These are phyloP conservation scores for Gadopsis bispinosus DNA, from an alignment of 2,797 vertebrate species.

Conservation along the genomic window DNA sequence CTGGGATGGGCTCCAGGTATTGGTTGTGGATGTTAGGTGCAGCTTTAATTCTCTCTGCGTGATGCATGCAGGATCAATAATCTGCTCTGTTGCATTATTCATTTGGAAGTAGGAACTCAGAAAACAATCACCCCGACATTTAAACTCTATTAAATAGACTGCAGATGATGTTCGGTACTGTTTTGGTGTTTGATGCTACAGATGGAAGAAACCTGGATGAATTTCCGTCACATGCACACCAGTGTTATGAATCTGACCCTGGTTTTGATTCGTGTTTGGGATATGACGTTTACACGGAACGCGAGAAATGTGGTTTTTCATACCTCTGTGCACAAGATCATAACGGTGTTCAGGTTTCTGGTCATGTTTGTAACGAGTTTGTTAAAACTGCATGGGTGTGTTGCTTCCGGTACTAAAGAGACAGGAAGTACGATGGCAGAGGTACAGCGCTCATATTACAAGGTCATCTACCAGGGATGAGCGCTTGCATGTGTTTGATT, in stretches of 20 bases:
- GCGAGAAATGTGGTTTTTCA: neutral
- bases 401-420: neutral
- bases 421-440: neutral
- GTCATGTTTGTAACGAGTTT: neutral
- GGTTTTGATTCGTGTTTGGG: neutral
- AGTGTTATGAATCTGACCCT: neutral
- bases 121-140: neutral
- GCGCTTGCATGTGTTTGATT: neutral
- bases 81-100: slow-evolving; percentile 1
- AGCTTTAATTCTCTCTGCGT: neutral
- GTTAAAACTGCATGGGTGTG: neutral
- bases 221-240: neutral
- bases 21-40: slow-evolving; percentile 4
- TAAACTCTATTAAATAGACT: neutral
- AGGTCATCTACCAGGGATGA: neutral
- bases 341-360: neutral
- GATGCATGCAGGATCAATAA: slow-evolving; percentile 11
- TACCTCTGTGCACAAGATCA: neutral
- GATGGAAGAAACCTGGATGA: too few species aligned
- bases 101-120: neutral
- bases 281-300: neutral
- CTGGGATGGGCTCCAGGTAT: neutral
- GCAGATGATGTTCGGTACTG: too few species aligned
- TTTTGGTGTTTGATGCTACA: neutral
- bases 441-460: neutral